A percentile compares a stretch with the other conserved stretches of the same genome.
phyloP scores from a whole-genome alignment of 2,888 invertebrate genomes.

The Sesia apiformis region DNA sequence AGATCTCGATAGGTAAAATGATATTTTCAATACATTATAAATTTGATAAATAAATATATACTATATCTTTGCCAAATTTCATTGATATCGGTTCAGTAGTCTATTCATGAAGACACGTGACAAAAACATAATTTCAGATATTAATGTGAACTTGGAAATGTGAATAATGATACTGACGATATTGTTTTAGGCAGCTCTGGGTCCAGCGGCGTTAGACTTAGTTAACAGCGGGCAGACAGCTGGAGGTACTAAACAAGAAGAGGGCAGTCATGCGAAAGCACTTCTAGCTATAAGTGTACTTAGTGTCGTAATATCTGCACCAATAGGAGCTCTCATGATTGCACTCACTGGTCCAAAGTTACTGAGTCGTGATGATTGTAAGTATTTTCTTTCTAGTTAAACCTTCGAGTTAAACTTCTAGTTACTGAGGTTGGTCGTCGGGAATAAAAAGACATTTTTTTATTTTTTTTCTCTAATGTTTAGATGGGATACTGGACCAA shows the following conservation, averaged over 20 bases:
- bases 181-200: slow-evolving; percentile 78
- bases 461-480: too few species aligned
- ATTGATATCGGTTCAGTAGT: neutral
- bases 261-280: slow-evolving; percentile 71
- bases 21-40: too few species aligned
- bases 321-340: slow-evolving; percentile 81
- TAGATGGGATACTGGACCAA: too few species aligned
- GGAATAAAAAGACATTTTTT: too few species aligned
- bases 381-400: slow-evolving; percentile 1
- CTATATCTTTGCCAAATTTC: neutral
- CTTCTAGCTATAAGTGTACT: slow-evolving; percentile 81
- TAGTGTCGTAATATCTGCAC: slow-evolving; percentile 83
- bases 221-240: slow-evolving; percentile 48
- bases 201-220: slow-evolving; percentile 78
- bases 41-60: neutral
- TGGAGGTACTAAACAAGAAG: slow-evolving; percentile 40
- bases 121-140: too few species aligned
- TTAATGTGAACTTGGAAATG: too few species aligned
- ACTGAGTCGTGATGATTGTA: slow-evolving; percentile 22
- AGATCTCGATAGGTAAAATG: too few species aligned
- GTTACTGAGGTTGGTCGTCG: too few species aligned
- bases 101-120: too few species aligned
- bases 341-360: slow-evolving; percentile 79
- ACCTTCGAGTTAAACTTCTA: too few species aligned
- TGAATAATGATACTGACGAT: too few species aligned